Conservation (phyloP, 1,140 invertebrate genomes). For the Dinoponera quadriceps region DNA sequence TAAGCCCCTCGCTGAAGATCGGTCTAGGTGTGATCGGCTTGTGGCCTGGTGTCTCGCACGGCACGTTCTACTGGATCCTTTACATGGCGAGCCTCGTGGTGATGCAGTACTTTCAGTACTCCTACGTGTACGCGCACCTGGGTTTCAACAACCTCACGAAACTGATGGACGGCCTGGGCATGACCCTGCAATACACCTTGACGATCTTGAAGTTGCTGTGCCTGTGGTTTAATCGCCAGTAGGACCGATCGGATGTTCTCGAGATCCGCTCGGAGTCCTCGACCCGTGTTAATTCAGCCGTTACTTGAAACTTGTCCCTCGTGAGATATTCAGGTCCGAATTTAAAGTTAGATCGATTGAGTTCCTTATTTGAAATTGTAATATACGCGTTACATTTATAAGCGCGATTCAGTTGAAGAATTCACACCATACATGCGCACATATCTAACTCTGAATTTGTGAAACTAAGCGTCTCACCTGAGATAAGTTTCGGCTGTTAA, state of each 20-base stretch:
- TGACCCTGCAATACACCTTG: slow-evolving; percentile 47
- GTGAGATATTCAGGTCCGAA: too few relatives aligned
- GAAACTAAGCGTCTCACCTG: too few relatives aligned
- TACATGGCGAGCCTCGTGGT: slow-evolving; percentile 24
- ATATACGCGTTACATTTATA: too few relatives aligned
- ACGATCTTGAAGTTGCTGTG: slow-evolving; percentile 52
- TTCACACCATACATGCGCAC: too few relatives aligned
- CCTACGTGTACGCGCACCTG: slow-evolving; percentile 40
- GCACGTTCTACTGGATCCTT: slow-evolving; percentile 19
- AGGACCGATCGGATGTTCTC: neutral
- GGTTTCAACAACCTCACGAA: slow-evolving; percentile 25
- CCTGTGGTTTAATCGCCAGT: slow-evolving; percentile 57
- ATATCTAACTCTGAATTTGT: too few relatives aligned
- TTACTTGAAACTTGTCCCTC: too few relatives aligned
- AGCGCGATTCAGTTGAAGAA: too few relatives aligned
- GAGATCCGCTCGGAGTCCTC: too few relatives aligned
- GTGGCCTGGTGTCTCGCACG: slow-evolving; percentile 27
- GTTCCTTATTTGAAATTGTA: too few relatives aligned
- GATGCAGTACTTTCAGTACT: slow-evolving; percentile 53
- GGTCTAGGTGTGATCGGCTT: slow-evolving; percentile 39
- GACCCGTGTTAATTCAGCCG: too few relatives aligned
- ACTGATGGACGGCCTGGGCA: slow-evolving; percentile 50
- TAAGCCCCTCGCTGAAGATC: slow-evolving; percentile 31
- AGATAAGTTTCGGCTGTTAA: too few relatives aligned
- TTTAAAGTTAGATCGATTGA: too few relatives aligned